These are phyloP conservation scores for Synodontis membranacea DNA, from an alignment of 2,113 vertebrate genomes.

Conservation along the genomic window DNA sequence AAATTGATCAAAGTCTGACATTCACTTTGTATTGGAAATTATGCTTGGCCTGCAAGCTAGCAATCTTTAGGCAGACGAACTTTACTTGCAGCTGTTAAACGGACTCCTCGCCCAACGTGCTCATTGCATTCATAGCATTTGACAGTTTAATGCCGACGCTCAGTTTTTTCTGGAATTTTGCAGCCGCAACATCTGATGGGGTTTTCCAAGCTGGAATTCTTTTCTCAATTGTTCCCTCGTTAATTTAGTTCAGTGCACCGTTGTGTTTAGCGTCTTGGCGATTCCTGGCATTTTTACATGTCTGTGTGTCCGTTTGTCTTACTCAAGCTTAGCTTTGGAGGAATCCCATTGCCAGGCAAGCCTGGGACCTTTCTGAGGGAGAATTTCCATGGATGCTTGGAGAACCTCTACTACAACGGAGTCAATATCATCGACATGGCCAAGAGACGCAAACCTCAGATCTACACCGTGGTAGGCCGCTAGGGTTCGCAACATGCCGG, in stretches of 20 bases:
- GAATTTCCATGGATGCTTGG: slow-evolving; percentile 86
- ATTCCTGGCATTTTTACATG: neutral
- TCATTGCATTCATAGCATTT: neutral
- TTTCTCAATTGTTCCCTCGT: neutral
- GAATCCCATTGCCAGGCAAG: slow-evolving; percentile 87
- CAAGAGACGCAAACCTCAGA: slow-evolving; percentile 87
- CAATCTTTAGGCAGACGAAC: neutral
- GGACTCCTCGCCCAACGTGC: neutral
- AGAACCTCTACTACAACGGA: slow-evolving; percentile 88
- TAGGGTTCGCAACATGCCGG: neutral
- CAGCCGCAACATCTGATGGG: neutral
- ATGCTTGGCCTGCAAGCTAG: neutral
- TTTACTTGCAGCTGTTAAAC: neutral
- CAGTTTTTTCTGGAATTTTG: neutral
- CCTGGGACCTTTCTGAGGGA: slow-evolving; percentile 86
- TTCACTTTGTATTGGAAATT: neutral
- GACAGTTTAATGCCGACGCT: neutral
- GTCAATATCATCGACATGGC: slow-evolving; percentile 85
- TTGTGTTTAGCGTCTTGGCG: slow-evolving; percentile 3
- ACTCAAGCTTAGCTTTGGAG: slow-evolving; percentile 87
- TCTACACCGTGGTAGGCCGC: slow-evolving; percentile 81
- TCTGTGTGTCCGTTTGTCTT: slow-evolving; percentile 56
- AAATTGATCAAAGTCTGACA: too few species aligned
- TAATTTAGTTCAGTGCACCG: neutral
- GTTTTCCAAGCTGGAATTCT: neutral